phyloP scores from a whole-genome alignment of 2,113 vertebrate genomes.

The Corythornis cristatus region DNA sequence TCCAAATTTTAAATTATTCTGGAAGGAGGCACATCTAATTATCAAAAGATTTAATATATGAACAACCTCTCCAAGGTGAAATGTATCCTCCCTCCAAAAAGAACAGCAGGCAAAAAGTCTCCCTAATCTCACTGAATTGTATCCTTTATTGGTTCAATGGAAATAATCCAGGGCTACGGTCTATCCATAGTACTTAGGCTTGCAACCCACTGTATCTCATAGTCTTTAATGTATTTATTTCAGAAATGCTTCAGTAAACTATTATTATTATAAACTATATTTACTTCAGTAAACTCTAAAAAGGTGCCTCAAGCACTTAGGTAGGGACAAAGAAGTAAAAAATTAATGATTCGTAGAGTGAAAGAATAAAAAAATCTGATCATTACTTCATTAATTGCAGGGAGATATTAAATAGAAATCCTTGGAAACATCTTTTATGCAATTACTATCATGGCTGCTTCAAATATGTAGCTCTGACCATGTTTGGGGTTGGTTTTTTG shows the following conservation, averaged over 20 bases:
- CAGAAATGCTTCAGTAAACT: neutral
- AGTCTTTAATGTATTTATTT: neutral
- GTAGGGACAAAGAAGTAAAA: neutral
- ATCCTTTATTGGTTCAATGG: neutral
- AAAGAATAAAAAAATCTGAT: neutral
- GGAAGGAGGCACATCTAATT: neutral
- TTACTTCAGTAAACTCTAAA: neutral
- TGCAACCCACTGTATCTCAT: neutral
- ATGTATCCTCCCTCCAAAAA: neutral
- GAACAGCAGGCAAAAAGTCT: neutral
- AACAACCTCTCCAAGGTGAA: neutral
- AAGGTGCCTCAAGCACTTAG: neutral
- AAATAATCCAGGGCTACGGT: neutral
- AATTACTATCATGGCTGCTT: neutral
- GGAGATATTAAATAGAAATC: neutral
- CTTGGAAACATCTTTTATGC: neutral
- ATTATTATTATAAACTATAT: too few species aligned
- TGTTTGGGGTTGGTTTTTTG: too few species aligned
- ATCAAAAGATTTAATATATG: neutral
- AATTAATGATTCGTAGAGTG: neutral
- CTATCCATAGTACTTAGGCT: neutral
- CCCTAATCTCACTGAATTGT: neutral
- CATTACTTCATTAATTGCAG: neutral
- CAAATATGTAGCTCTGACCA: neutral
- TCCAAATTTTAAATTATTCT: neutral